These are phyloP conservation scores for Magallana angulata DNA, from an alignment of 1,140 invertebrate genomes.

Conservation along the genomic window DNA sequence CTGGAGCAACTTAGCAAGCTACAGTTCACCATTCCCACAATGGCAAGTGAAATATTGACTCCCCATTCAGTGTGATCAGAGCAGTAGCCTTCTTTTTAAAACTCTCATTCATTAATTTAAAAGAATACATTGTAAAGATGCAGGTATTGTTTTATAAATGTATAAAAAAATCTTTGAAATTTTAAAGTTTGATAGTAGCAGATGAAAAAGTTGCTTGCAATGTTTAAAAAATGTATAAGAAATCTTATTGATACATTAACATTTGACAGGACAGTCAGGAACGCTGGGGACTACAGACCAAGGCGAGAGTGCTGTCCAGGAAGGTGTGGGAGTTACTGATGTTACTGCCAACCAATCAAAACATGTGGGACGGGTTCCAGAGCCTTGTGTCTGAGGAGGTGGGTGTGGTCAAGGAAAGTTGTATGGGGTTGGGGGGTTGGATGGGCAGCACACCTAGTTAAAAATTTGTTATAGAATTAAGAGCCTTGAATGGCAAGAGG, in stretches of 20 bases:
- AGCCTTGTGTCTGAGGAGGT: constrained; percentile 70
- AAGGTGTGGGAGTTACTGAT: constrained; percentile 94
- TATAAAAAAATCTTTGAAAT: too few relatives aligned
- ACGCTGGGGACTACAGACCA: constrained; percentile 88
- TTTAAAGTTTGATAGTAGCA: too few relatives aligned
- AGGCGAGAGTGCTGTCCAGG: constrained; percentile 92
- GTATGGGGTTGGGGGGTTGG: too few relatives aligned
- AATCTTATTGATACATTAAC: neutral
- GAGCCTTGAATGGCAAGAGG: too few relatives aligned
- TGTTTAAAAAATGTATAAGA: too few relatives aligned
- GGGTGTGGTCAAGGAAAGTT: neutral
- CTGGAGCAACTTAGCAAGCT: constrained; percentile 90
- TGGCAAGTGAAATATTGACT: constrained; percentile 59
- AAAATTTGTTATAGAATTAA: too few relatives aligned
- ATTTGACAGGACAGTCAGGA: constrained; percentile 81
- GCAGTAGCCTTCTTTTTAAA: too few relatives aligned
- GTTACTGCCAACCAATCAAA: constrained; percentile 92
- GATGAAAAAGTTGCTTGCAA: too few relatives aligned
- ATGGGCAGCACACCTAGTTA: too few relatives aligned
- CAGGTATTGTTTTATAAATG: neutral
- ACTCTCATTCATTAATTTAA: too few relatives aligned
- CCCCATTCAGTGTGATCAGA: too few relatives aligned
- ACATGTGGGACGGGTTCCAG: constrained; percentile 90
- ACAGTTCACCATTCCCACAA: constrained; percentile 85
- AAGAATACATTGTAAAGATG: neutral